A percentile compares a stretch with the other conserved stretches of the same genome.
These are phyloP conservation scores for Plagiodera versicolora DNA, from an alignment of 2,888 invertebrate genomes.

Conservation along the genomic window DNA sequence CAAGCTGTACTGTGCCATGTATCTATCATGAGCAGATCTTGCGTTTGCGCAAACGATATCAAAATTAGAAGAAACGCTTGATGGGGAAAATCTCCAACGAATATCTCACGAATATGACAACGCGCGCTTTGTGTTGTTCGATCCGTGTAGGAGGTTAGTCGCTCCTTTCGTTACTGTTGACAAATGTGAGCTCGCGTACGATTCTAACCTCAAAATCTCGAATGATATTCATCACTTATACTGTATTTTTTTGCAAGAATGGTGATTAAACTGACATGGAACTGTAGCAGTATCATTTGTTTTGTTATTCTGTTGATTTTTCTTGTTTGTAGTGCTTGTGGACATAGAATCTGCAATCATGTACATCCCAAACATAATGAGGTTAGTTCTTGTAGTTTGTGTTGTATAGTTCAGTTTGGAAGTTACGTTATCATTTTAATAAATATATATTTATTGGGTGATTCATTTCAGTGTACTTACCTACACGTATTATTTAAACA, in stretches of 20 bases:
- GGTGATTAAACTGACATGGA: constrained; percentile 45
- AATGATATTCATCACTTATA: constrained; percentile 31
- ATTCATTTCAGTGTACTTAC: no score
- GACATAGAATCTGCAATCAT: constrained; percentile 41
- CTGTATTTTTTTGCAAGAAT: constrained; percentile 38
- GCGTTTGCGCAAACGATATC: not conserved
- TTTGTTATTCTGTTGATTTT: constrained; percentile 31
- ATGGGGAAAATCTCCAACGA: not conserved
- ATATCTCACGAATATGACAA: not conserved
- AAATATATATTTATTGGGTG: no score
- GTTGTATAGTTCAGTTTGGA: no score
- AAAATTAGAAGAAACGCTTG: not conserved
- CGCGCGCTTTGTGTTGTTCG: not conserved
- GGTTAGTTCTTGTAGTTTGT: constrained; percentile 34
- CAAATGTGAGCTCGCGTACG: constrained; percentile 19
- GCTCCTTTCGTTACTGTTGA: not conserved
- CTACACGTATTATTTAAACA: not conserved
- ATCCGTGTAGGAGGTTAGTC: not conserved
- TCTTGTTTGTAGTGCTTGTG: constrained; percentile 26
- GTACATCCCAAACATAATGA: constrained; percentile 46
- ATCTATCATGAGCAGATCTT: not conserved
- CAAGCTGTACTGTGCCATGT: no score
- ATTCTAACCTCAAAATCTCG: constrained; percentile 36
- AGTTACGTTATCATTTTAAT: no score
- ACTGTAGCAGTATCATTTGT: constrained; percentile 35